Evolutionary conservation across 1,140 invertebrate genomes (phyloP), one percentile per base, ranked within the genome.

Genomic region (Diplogasteroides magnus): DNA sequence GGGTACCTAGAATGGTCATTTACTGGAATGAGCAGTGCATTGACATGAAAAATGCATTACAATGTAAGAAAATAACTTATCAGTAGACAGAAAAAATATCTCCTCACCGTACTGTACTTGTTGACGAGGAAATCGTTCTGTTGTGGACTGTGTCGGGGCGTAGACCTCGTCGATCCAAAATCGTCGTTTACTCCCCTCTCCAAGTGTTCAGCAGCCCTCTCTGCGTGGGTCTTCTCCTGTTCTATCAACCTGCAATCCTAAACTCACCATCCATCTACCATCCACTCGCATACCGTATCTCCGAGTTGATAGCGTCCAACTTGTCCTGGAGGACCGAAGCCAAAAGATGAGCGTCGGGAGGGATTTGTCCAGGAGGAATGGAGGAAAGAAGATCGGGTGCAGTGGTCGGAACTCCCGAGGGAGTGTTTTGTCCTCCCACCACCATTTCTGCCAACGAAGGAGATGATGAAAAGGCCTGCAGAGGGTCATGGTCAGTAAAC

Each of bases 251-350:
- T 67, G n/a, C 56, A 66, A 56, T 11, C 13, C 23, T 60, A 19
- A 48, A 48, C 6, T 48, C 19, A 48, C n/a, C n/a, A n/a, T n/a
- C n/a, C n/a, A n/a, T n/a, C n/a, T n/a, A n/a, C n/a, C n/a, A n/a
- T n/a, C n/a, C n/a, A 48, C 37, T 48, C 37, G 37, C 19, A 57
- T 57, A 67, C 56, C 65, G 86, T 76, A 99, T 99, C 87, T 99
- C 97, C 83, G 97, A 97, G 85, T 99, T 98, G 78, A 99, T 99
- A 75, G 96, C 97, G 86, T 99, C 95, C 60, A 99, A 86, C 84
- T 98, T 95, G 83, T 99, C 94, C 85, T 99, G 97, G 70, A 99
- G 86, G 92, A 98, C 97, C 77, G 97, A 88, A 27, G 96, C 96
- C 67, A 99, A 86, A 0, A 94, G 94, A 84, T 98, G 95, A 31